Percentiles rank a stretch among this genome's conserved stretches.
phyloP scores from a whole-genome alignment of 1,140 invertebrate genomes.

The Panagrolaimus sp. region DNA sequence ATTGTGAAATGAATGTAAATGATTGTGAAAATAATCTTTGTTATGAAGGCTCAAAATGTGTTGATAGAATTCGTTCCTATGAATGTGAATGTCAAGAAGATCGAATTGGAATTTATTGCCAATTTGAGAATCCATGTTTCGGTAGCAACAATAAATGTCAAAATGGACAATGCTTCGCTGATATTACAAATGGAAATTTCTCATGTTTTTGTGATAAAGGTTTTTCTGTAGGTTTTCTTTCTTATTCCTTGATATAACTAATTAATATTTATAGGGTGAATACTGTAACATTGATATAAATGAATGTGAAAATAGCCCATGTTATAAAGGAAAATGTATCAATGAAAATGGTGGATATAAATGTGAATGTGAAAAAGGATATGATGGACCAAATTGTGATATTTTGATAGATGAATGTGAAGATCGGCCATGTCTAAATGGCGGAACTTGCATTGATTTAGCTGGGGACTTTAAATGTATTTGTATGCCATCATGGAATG shows the following conservation, averaged over 20 bases:
- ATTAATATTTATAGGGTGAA: slow-evolving; percentile 71
- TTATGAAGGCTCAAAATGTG: slow-evolving; percentile 79
- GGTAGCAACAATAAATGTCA: slow-evolving; percentile 9
- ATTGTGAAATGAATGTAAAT: slow-evolving; percentile 33
- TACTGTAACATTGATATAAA: slow-evolving; percentile 89
- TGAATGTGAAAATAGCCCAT: slow-evolving; percentile 27
- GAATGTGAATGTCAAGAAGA: slow-evolving; percentile 88
- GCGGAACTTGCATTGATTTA: slow-evolving; percentile 77
- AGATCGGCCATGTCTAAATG: slow-evolving; percentile 78
- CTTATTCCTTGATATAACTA: slow-evolving; percentile 21
- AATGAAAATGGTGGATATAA: slow-evolving; percentile 72
- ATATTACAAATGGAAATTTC: slow-evolving; percentile 20
- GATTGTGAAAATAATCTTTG: slow-evolving; percentile 34
- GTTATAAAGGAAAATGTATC: slow-evolving; percentile 83
- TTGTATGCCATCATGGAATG: slow-evolving; percentile 79
- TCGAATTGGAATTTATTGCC: slow-evolving; percentile 63
- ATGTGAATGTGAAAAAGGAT: slow-evolving; percentile 62
- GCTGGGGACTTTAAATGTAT: slow-evolving; percentile 77
- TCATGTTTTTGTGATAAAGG: slow-evolving; percentile 26
- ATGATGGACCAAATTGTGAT: slow-evolving; percentile 72
- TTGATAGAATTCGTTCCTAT: slow-evolving; percentile 90
- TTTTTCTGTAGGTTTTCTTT: slow-evolving; percentile 18
- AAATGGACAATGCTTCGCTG: slow-evolving; percentile 22
- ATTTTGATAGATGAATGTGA: slow-evolving; percentile 80
- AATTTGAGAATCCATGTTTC: slow-evolving; percentile 36